Conservation (phyloP, 1,140 invertebrate species). For the Drosophila nigrodunni region DNA sequence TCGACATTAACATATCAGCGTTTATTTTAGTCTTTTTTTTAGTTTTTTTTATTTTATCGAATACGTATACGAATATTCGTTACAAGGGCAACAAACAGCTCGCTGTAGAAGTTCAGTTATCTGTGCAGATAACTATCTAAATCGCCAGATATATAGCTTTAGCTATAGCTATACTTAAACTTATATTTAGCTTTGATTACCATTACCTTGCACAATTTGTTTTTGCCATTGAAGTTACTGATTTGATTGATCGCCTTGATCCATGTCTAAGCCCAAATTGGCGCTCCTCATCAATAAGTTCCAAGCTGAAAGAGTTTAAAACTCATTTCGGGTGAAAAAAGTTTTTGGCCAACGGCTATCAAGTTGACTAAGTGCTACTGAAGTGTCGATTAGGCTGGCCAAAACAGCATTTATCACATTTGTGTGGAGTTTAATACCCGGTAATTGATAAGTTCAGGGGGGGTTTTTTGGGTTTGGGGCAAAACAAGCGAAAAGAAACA, state of each 20-base stretch:
- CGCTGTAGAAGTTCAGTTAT: slow-evolving; percentile 57
- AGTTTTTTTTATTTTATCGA: neutral
- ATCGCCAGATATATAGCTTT: slow-evolving; percentile 29
- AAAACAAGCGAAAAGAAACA: too few relatives aligned
- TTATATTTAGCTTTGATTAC: slow-evolving; percentile 61
- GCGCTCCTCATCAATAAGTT: neutral
- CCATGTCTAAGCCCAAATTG: slow-evolving; percentile 7
- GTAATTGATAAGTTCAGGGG: too few relatives aligned
- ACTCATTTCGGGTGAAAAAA: slow-evolving; percentile 50
- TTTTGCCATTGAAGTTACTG: slow-evolving; percentile 48
- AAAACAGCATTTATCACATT: slow-evolving; percentile 8
- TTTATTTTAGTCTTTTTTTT: slow-evolving; percentile 21
- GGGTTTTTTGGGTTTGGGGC: too few relatives aligned
- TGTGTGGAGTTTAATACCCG: too few relatives aligned
- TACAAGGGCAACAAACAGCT: slow-evolving; percentile 66
- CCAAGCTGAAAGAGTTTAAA: neutral
- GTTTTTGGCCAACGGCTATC: slow-evolving; percentile 39
- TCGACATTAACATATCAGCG: slow-evolving; percentile 71
- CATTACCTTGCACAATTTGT: slow-evolving; percentile 55
- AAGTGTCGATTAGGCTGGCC: slow-evolving; percentile 56
- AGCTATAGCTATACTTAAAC: slow-evolving; percentile 2
- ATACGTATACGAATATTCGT: slow-evolving; percentile 58
- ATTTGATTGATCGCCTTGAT: slow-evolving; percentile 61
- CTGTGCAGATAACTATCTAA: slow-evolving; percentile 36
- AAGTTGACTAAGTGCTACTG: slow-evolving; percentile 34